A percentile compares a stretch with the other conserved stretches of the same genome.
Evolutionary conservation across 2,888 invertebrate genomes (phyloP).

Genomic region (Timandra comae): DNA sequence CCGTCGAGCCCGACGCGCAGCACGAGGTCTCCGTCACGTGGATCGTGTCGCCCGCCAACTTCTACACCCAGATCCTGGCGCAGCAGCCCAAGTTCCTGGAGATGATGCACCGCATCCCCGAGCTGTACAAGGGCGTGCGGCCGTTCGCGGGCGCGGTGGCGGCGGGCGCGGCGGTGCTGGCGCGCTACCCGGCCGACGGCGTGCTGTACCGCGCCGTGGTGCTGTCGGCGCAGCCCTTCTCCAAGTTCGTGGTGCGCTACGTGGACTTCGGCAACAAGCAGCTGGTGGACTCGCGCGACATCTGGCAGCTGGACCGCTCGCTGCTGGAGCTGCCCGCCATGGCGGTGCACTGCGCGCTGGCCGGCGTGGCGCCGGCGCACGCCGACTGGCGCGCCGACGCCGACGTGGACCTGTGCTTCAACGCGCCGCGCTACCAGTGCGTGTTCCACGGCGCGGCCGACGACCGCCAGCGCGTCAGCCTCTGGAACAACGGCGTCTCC

Average conservation of each 20-base stretch:
- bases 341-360: conserved; percentile 82
- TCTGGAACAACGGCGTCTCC: conserved; percentile 64
- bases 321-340: conserved; percentile 81
- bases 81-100: conserved; percentile 75
- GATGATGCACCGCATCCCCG: conserved; percentile 84
- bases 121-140: conserved; percentile 76
- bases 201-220: conserved; percentile 84
- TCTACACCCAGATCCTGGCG: conserved; percentile 79
- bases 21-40: conserved; percentile 81
- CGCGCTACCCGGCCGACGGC: conserved; percentile 82
- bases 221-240: conserved; percentile 72
- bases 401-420: conserved; percentile 78
- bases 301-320: conserved; percentile 82
- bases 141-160: conserved; percentile 56
- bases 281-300: conserved; percentile 77
- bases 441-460: conserved; percentile 69
- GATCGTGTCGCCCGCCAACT: conserved; percentile 85
- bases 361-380: conserved; percentile 76
- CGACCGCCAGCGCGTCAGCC: conserved; percentile 65
- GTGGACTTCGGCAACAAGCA: conserved; percentile 87
- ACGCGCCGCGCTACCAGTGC: conserved; percentile 77
- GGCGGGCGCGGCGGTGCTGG: conserved; percentile 81
- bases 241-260: conserved; percentile 81
- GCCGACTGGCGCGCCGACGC: conserved; percentile 76
- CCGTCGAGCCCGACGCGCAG: conserved; percentile 67